Evolutionary conservation across 1,140 invertebrate genomes (phyloP).

Genomic region (Scaptomyza pallida): DNA sequence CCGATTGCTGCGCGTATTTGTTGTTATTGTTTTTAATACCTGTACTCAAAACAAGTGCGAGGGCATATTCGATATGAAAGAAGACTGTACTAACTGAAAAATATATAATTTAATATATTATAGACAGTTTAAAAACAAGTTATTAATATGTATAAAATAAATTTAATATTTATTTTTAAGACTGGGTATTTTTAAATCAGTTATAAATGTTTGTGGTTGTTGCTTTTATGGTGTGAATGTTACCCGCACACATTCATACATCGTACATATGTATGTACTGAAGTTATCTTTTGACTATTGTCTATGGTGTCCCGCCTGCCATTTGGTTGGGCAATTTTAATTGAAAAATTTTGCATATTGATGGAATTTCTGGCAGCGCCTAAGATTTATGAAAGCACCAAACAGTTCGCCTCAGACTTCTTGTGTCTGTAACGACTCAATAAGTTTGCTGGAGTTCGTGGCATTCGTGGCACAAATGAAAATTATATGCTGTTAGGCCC

Average conservation of each 20-base stretch:
- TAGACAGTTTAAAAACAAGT: too few species aligned
- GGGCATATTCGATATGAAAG: conserved; percentile 12
- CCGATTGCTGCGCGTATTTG: conserved; percentile 58
- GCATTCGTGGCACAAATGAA: conserved; percentile 22
- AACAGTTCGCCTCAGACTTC: background rate
- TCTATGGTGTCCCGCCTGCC: conserved; percentile 53
- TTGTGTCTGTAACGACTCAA: conserved; percentile 26
- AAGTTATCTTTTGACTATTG: conserved; percentile 67
- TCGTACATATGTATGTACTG: too few species aligned
- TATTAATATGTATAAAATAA: too few species aligned
- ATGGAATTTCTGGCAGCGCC: conserved; percentile 67
- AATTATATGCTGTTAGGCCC: conserved; percentile 72
- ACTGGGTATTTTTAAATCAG: conserved; percentile 8
- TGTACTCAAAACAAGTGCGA: background rate
- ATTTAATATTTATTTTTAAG: too few species aligned
- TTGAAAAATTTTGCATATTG: conserved; percentile 83
- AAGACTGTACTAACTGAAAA: background rate
- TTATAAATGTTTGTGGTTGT: conserved; percentile 38
- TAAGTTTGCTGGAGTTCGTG: conserved; percentile 25
- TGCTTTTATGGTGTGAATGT: conserved; percentile 6
- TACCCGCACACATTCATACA: conserved; percentile 59
- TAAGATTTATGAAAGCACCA: conserved; percentile 55
- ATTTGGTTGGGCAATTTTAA: conserved; percentile 76
- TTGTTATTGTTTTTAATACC: conserved; percentile 22
- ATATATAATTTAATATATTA: too few species aligned